Base-by-base conservation (phyloP, 1,140 invertebrate genomes). In the Reticulitermes speratus region DNA sequence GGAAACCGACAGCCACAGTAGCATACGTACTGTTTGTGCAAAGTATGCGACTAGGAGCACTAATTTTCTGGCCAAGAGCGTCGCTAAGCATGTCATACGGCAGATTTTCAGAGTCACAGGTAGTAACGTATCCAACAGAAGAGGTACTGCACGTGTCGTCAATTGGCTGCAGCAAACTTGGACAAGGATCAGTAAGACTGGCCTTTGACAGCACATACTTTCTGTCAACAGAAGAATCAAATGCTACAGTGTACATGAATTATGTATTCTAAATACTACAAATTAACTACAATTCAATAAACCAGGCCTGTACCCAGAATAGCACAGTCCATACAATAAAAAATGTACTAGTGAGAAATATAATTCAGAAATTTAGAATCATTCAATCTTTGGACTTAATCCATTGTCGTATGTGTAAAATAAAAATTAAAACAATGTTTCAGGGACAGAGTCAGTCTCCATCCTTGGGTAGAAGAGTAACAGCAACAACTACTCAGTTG, bases 1-100 rank as follows among this genome's bases (percentile, higher is more conserved):
- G 94, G 88, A 94, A 94, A 48, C 94, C 94, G 14, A 92, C 89
- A 48, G 91, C 88, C 16, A 94, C 87, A 32, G 89, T 90, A 44
- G 92, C 93, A 88, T 92, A 93, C 0, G 89, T 89, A 55, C 90
- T 88, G 69, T 90, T 88, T 21, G 90, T 90, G 2, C 90, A 88
- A 12, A 93, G 75, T 12, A 94, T 55, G 88, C 93, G 90, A 87
- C 93, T 94, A 0, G 93, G 91, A 44, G 90, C 90, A 59, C 90
- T 89, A 19, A 93, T 91, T 81, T 91, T 90, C 85, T 93, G 89
- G 6, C 89, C 52, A 48, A 92, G 83, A 65, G 88, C 88, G 82
- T 88, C 86, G 48, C 89, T 90, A 19, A 92, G 86, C 23, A 88
- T 81, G 6, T 86, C 45, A 55, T 86, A 86, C 5, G 75, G 52